These are phyloP conservation scores for Lepilemur ruficaudatus DNA, from an alignment of 2,797 vertebrate species.

Conservation along the genomic window DNA sequence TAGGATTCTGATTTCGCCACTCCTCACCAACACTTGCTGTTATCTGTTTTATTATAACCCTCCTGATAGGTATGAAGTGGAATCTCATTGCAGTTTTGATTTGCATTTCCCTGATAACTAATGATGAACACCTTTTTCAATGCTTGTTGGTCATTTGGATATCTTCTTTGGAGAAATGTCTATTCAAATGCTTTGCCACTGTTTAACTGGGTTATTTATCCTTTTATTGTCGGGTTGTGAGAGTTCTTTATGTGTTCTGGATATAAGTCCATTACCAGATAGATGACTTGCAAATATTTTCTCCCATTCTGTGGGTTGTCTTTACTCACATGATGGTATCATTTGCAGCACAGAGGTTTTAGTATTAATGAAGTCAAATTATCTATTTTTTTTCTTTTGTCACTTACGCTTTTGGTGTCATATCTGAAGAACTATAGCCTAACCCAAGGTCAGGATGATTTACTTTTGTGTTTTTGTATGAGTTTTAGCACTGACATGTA, in stretches of 20 bases:
- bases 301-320: background rate
- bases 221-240: background rate
- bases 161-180: background rate
- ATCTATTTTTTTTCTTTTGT: background rate
- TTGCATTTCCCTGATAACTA: background rate
- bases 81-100: background rate
- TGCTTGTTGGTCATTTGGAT: background rate
- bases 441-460: background rate
- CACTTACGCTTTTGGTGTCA: background rate
- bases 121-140: background rate
- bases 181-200: background rate
- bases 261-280: slow-evolving; percentile 15
- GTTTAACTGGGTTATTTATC: background rate
- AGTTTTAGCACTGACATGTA: background rate
- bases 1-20: background rate
- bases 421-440: background rate
- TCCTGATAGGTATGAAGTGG: background rate
- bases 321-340: background rate
- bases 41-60: background rate
- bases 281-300: background rate
- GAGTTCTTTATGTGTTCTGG: slow-evolving; percentile 1
- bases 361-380: background rate
- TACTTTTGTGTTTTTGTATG: background rate
- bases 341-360: background rate
- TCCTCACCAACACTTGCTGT: background rate